Conservation (phyloP, 2,888 invertebrate species). For the Pammene fasciana region DNA sequence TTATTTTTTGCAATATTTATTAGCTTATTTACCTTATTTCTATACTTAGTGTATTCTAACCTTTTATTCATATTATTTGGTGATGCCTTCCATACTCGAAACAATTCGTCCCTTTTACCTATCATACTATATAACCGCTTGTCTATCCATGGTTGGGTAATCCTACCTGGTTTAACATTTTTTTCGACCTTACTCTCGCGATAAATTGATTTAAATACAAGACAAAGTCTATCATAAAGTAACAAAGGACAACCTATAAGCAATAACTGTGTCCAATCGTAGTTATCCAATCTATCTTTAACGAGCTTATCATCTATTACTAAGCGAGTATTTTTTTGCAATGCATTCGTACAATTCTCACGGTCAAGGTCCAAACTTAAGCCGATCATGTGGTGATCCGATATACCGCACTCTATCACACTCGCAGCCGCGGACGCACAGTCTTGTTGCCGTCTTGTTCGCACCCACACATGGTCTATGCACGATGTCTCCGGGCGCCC, state of each 20-base stretch:
- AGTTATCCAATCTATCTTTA: slow-evolving; percentile 8
- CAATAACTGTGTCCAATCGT: slow-evolving; percentile 20
- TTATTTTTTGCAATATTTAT: too few species aligned
- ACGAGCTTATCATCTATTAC: slow-evolving; percentile 12
- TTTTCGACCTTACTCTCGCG: slow-evolving; percentile 11
- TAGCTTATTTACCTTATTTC: too few species aligned
- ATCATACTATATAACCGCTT: neutral
- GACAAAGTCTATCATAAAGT: slow-evolving; percentile 10
- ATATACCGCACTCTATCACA: slow-evolving; percentile 15
- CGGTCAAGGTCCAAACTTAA: slow-evolving; percentile 14
- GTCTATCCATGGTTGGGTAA: slow-evolving; percentile 13
- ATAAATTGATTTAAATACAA: slow-evolving; percentile 10
- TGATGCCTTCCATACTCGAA: too few species aligned
- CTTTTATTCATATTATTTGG: too few species aligned
- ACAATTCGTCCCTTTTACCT: too few species aligned
- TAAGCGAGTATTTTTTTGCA: neutral
- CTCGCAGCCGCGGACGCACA: too few species aligned
- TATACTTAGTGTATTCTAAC: too few species aligned
- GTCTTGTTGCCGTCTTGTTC: too few species aligned
- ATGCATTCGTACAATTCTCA: neutral
- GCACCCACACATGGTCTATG: slow-evolving; percentile 30
- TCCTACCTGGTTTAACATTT: neutral
- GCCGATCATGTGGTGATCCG: slow-evolving; percentile 23
- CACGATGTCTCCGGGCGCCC: slow-evolving; percentile 15
- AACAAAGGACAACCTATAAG: slow-evolving; percentile 19